Percentiles rank a stretch among this genome's conserved stretches.
Evolutionary conservation across 2,113 vertebrate species (phyloP).

Genomic region (Chloropsis hardwickii): DNA sequence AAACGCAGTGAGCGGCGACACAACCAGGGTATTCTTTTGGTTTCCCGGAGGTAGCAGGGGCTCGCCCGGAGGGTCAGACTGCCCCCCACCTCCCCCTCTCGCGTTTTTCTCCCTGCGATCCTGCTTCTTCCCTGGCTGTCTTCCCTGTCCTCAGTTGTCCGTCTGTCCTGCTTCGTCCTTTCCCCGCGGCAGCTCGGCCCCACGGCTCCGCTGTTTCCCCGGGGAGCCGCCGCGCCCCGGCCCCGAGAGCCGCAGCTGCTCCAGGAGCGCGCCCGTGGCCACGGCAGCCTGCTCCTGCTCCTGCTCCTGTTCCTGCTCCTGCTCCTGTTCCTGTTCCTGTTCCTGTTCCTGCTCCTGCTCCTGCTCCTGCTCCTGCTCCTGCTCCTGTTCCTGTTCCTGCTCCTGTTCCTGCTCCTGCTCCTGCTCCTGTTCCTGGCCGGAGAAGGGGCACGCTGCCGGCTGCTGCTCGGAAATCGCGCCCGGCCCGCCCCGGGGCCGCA

Average conservation of each 20-base stretch:
- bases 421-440: accelerated
- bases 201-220: background rate
- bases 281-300: background rate
- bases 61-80: accelerated
- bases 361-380: no score
- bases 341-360: no score
- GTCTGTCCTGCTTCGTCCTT: accelerated
- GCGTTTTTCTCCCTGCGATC: background rate
- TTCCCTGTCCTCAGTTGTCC: background rate
- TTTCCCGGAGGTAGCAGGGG: no score
- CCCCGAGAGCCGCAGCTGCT: background rate
- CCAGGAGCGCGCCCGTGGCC: accelerated
- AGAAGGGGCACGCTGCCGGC: no score
- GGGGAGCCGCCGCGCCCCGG: no score
- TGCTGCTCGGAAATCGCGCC: no score
- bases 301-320: no score
- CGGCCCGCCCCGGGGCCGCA: no score
- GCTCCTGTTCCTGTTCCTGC: no score
- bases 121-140: background rate
- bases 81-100: accelerated
- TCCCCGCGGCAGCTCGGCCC: background rate
- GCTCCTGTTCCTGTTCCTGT: no score
- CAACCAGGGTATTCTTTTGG: no score
- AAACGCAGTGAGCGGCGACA: accelerated
- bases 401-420: no score